A percentile compares a stretch with the other conserved stretches of the same genome.
These are phyloP conservation scores for Stegodyphus dumicola DNA, from an alignment of 1,140 invertebrate genomes.

Conservation along the genomic window DNA sequence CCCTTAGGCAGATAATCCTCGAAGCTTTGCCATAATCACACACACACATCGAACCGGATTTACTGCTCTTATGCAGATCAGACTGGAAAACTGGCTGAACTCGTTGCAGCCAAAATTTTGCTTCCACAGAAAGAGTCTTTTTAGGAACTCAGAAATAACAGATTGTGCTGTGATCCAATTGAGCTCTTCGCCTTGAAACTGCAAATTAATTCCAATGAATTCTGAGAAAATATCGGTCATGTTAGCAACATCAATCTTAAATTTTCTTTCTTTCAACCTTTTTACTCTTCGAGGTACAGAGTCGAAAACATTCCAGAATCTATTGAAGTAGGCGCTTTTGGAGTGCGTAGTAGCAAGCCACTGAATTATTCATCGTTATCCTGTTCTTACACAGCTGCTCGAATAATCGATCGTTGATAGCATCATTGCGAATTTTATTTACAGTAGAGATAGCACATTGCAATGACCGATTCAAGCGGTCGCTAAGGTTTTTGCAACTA, in stretches of 20 bases:
- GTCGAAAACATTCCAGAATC: conserved; percentile 13
- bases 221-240: conserved; percentile 3
- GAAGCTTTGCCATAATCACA: too few species aligned
- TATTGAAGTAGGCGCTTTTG: conserved; percentile 4
- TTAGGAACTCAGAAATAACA: too few species aligned
- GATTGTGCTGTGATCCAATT: conserved; percentile 12
- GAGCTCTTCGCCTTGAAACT: conserved; percentile 6
- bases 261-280: not conserved
- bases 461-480: not conserved
- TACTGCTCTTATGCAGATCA: too few species aligned
- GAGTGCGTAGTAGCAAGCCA: conserved; percentile 2
- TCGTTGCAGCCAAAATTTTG: too few species aligned
- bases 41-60: too few species aligned
- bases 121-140: too few species aligned
- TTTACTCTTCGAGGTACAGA: not conserved
- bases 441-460: not conserved
- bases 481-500: conserved; percentile 50
- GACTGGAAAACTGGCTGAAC: too few species aligned
- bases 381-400: not conserved
- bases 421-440: not conserved
- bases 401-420: conserved; percentile 19
- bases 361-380: not conserved
- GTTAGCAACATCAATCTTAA: conserved; percentile 9
- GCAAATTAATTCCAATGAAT: conserved; percentile 12
- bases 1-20: too few species aligned